Percentiles rank a stretch among this genome's conserved stretches.
Evolutionary conservation across 2,797 vertebrate species (phyloP).

Genomic region (Dallia pectoralis): DNA sequence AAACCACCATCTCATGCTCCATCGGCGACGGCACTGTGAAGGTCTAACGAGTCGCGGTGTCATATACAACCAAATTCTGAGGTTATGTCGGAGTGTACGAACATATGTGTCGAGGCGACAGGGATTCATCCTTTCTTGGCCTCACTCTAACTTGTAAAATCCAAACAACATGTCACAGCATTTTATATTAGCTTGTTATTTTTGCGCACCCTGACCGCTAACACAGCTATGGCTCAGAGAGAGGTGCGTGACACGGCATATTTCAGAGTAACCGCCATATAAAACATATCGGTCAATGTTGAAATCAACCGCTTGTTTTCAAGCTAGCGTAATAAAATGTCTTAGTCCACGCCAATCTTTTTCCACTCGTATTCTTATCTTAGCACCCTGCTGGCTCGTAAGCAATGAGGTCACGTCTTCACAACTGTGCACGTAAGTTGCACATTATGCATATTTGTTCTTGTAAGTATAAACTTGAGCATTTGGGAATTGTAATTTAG

Average conservation of each 20-base stretch:
- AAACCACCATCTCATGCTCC: neutral
- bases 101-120: neutral
- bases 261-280: conserved; percentile 32
- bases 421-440: neutral
- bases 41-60: neutral
- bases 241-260: conserved; percentile 30
- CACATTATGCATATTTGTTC: neutral
- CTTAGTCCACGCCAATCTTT: neutral
- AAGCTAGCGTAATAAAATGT: neutral
- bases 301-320: conserved; percentile 20
- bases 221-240: conserved; percentile 15
- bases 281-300: conserved; percentile 35
- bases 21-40: neutral
- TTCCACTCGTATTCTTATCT: neutral
- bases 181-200: conserved; percentile 28
- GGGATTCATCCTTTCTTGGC: neutral
- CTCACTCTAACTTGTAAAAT: neutral
- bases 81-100: neutral
- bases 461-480: neutral
- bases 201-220: conserved; percentile 39
- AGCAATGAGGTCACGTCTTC: neutral
- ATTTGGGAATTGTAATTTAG: neutral
- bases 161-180: conserved; percentile 7
- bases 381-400: neutral
- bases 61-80: neutral